phyloP scores from a whole-genome alignment of 1,140 invertebrate genomes.

The Bombus impatiens region DNA sequence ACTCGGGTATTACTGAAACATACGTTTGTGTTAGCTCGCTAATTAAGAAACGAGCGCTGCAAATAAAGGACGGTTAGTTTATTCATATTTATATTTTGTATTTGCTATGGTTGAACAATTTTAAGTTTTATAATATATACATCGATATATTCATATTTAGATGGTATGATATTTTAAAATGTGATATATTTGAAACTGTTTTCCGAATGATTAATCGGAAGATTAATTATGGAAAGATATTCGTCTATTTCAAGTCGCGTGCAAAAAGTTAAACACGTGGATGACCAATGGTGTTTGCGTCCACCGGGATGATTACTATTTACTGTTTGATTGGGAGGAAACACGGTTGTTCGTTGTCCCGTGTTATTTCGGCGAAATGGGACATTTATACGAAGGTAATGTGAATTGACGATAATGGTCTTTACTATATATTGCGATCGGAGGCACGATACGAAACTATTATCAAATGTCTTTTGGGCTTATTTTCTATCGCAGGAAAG shows the following conservation, averaged over 20 bases:
- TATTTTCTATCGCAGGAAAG: neutral
- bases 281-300: neutral
- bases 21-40: too few relatives aligned
- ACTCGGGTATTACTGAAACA: too few relatives aligned
- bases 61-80: too few relatives aligned
- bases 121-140: too few relatives aligned
- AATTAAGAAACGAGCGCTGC: too few relatives aligned
- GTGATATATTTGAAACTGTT: neutral
- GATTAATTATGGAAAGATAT: neutral
- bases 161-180: neutral
- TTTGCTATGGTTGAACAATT: too few relatives aligned
- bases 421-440: neutral
- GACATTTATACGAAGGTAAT: neutral
- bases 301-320: neutral
- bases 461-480: slow-evolving; percentile 26
- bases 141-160: neutral
- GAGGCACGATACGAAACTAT: neutral
- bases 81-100: too few relatives aligned
- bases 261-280: too few relatives aligned
- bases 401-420: neutral
- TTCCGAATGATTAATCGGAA: neutral
- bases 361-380: neutral
- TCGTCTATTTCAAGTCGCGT: neutral
- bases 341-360: neutral
- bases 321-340: neutral